A percentile compares a stretch with the other conserved stretches of the same genome.
phyloP scores from a whole-genome alignment of 2,888 invertebrate species.

The Lycophotia porphyrea region DNA sequence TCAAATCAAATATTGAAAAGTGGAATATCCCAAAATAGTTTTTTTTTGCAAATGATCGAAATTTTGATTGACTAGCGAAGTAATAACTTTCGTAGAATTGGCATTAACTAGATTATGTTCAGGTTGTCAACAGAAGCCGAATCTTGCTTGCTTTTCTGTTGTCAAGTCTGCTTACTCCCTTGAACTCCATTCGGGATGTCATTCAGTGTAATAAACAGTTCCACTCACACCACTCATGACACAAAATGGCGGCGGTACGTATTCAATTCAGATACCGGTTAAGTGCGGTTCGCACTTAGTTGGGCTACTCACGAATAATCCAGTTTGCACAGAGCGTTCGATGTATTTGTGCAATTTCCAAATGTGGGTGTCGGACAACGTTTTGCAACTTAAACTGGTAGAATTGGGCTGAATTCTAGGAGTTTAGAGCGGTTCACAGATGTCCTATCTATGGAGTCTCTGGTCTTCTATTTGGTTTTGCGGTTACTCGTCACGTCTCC shows the following conservation, averaged over 20 bases:
- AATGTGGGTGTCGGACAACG: constrained; percentile 39
- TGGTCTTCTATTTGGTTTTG: constrained; percentile 41
- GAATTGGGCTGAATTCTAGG: constrained; percentile 7
- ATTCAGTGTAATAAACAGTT: constrained; percentile 48
- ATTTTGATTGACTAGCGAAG: background rate
- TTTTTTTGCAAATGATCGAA: no score
- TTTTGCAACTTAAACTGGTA: constrained; percentile 23
- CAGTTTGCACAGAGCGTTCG: constrained; percentile 56
- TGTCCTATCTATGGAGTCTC: background rate
- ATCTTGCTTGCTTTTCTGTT: background rate
- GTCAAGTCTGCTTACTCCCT: background rate
- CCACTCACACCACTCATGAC: constrained; percentile 42
- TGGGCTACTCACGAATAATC: constrained; percentile 58
- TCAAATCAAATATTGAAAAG: background rate
- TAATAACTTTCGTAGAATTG: background rate
- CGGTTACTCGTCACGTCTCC: constrained; percentile 55
- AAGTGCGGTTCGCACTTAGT: constrained; percentile 58
- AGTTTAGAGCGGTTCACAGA: background rate
- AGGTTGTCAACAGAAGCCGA: background rate
- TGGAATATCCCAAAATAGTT: background rate
- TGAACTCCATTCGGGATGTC: constrained; percentile 28
- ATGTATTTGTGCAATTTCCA: constrained; percentile 48
- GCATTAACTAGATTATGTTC: background rate
- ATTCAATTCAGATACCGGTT: constrained; percentile 61
- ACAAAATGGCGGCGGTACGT: constrained; percentile 56